These are phyloP conservation scores for Bibio marci DNA, from an alignment of 2,888 invertebrate genomes.

Conservation along the genomic window DNA sequence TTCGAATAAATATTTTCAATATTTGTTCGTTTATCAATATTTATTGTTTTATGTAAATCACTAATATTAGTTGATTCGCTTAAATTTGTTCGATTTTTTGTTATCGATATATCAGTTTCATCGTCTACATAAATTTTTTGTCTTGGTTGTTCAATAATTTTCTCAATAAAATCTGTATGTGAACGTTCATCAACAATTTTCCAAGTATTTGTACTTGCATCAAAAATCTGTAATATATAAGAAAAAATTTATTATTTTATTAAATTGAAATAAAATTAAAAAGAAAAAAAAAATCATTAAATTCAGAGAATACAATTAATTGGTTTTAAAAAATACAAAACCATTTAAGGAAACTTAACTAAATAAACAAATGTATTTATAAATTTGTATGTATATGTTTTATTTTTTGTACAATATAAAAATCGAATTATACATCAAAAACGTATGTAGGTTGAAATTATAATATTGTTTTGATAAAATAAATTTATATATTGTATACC, in stretches of 20 bases:
- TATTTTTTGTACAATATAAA: no score
- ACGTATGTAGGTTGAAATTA: no score
- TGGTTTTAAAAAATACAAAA: no score
- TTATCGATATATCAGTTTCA: slow-evolving; percentile 28
- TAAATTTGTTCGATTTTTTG: slow-evolving; percentile 10
- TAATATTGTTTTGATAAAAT: no score
- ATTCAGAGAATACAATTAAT: no score
- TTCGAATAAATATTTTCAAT: slow-evolving; percentile 30
- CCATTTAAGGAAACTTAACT: no score
- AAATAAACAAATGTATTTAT: no score
- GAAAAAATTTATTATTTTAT: slow-evolving; percentile 4
- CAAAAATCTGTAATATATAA: slow-evolving; percentile 20
- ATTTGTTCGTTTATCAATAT: slow-evolving; percentile 5
- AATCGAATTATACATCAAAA: no score
- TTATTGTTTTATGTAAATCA: slow-evolving; percentile 6
- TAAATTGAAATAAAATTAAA: no score
- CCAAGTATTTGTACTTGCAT: slow-evolving; percentile 30
- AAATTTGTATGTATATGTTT: no score
- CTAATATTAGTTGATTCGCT: slow-evolving; percentile 10
- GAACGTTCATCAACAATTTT: slow-evolving; percentile 28
- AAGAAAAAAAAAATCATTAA: no score
- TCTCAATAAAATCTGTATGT: slow-evolving; percentile 29
- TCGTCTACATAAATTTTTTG: slow-evolving; percentile 27
- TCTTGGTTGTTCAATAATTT: slow-evolving; percentile 26
- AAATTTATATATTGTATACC: no score